phyloP scores from a whole-genome alignment of 2,113 vertebrate species.

The Cochlearius cochlearius region DNA sequence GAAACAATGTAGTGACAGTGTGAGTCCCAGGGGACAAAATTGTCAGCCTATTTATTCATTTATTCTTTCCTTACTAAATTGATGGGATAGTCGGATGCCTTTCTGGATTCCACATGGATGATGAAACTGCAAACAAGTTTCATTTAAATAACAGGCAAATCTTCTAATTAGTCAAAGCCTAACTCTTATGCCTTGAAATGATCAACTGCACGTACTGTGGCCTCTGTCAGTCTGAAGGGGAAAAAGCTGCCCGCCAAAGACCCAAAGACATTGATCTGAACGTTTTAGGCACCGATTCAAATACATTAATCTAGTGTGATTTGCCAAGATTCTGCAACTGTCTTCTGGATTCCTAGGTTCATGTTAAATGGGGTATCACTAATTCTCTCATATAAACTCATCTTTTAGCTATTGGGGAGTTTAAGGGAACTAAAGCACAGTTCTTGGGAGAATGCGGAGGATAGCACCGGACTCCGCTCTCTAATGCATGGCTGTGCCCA shows the following conservation, averaged over 20 bases:
- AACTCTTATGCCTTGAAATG: constrained; percentile 69
- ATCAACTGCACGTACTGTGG: constrained; percentile 56
- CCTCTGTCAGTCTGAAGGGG: constrained; percentile 56
- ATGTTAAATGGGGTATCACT: constrained; percentile 40
- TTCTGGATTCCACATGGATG: constrained; percentile 64
- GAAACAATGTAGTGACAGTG: constrained; percentile 62
- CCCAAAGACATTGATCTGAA: constrained; percentile 56
- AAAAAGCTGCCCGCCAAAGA: background rate
- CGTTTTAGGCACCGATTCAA: constrained; percentile 53
- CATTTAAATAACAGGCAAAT: constrained; percentile 76
- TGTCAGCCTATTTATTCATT: constrained; percentile 65
- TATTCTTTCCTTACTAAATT: constrained; percentile 74
- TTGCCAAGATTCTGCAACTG: constrained; percentile 52
- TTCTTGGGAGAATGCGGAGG: background rate
- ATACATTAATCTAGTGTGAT: constrained; percentile 56
- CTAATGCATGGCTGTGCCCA: background rate
- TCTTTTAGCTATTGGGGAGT: background rate
- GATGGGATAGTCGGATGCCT: constrained; percentile 65
- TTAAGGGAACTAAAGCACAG: background rate
- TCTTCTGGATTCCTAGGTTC: constrained; percentile 66
- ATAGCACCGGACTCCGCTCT: background rate
- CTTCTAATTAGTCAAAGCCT: constrained; percentile 77
- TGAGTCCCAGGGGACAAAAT: constrained; percentile 60
- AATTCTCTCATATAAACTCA: background rate
- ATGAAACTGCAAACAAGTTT: constrained; percentile 74